phyloP scores from a whole-genome alignment of 2,888 invertebrate species.

The Drosophila kambysellisi region DNA sequence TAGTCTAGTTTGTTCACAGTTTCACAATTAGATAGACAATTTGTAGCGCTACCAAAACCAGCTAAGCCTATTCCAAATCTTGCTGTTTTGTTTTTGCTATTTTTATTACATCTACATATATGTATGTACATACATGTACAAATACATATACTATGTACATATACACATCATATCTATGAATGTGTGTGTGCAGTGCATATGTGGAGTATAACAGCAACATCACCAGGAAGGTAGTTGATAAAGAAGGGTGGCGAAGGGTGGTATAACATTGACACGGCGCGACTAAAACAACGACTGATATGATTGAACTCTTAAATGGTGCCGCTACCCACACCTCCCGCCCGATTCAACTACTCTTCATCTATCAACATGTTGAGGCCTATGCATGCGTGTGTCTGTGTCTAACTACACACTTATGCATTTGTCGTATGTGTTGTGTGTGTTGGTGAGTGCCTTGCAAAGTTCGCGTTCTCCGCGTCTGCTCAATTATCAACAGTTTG shows the following conservation, averaged over 20 bases:
- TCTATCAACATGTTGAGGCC: neutral
- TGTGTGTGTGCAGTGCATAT: conserved; percentile 50
- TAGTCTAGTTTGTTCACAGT: neutral
- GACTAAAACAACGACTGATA: conserved; percentile 68
- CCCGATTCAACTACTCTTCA: neutral
- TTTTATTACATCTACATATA: neutral
- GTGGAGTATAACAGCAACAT: conserved; percentile 34
- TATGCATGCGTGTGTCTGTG: conserved; percentile 7
- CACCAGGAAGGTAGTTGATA: conserved; percentile 2
- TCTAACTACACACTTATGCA: conserved; percentile 17
- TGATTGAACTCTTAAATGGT: conserved; percentile 73
- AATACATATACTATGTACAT: conserved; percentile 1
- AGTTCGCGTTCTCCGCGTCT: conserved; percentile 56
- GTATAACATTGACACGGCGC: conserved; percentile 57
- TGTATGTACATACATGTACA: neutral
- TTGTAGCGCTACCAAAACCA: conserved; percentile 30
- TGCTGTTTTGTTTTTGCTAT: conserved; percentile 10
- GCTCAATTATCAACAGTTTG: conserved; percentile 74
- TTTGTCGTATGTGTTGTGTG: conserved; percentile 7
- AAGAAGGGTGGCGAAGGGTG: neutral
- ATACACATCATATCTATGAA: conserved; percentile 15
- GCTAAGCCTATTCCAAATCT: conserved; percentile 14
- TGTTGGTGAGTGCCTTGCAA: conserved; percentile 43
- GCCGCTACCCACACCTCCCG: conserved; percentile 27
- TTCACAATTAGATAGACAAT: neutral